These are phyloP conservation scores for Drosophila meridionalis DNA, from an alignment of 2,888 invertebrate genomes.

Conservation along the genomic window DNA sequence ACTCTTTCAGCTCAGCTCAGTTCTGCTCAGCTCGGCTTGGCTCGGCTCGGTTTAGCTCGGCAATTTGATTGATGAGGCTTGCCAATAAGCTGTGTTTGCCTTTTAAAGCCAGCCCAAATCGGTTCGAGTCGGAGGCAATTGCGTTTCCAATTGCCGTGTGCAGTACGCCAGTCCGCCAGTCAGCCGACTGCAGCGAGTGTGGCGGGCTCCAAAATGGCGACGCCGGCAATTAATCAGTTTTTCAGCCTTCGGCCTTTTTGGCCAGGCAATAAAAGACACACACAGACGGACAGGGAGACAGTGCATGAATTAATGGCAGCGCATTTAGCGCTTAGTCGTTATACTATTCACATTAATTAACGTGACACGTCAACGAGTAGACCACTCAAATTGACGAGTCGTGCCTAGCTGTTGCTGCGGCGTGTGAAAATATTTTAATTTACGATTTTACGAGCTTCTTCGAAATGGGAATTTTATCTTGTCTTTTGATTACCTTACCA, in stretches of 20 bases:
- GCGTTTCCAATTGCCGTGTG: conserved; percentile 3
- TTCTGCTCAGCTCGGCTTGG: neutral
- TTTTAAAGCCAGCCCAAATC: conserved; percentile 11
- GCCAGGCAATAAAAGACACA: conserved; percentile 49
- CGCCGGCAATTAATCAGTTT: conserved; percentile 62
- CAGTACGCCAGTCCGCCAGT: conserved; percentile 3
- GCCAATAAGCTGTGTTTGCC: conserved; percentile 15
- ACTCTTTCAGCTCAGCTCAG: neutral
- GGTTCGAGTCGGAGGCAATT: conserved; percentile 6
- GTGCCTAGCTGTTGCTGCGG: neutral
- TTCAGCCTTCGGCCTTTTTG: conserved; percentile 40
- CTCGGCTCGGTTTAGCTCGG: neutral
- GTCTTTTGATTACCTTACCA: too few species aligned
- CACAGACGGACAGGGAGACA: neutral
- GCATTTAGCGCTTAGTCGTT: conserved; percentile 8
- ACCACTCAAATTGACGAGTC: conserved; percentile 5
- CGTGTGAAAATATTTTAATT: conserved; percentile 27
- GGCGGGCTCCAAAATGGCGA: conserved; percentile 36
- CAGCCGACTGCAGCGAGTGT: conserved; percentile 29
- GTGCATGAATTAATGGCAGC: conserved; percentile 25
- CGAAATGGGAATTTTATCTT: neutral
- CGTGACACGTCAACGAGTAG: conserved; percentile 19
- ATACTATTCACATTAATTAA: conserved; percentile 41
- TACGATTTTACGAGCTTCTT: neutral
- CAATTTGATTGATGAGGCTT: conserved; percentile 50